A percentile compares a stretch with the other conserved stretches of the same genome.
Conservation (phyloP, 1,140 invertebrate species). For the Anoplolepis gracilipes region DNA sequence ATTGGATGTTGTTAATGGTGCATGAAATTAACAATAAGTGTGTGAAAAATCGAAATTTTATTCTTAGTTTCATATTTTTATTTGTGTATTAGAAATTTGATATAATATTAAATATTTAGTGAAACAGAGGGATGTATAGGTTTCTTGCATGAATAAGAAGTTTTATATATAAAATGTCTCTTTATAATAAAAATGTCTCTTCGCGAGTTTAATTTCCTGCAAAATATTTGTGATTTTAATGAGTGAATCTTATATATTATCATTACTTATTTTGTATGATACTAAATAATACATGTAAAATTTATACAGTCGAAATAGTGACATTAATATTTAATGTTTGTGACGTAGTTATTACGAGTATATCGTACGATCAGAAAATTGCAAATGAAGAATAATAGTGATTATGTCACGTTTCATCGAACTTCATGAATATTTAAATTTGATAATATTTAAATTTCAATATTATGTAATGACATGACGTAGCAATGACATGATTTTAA, state of each 20-base stretch:
- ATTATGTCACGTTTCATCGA: not conserved
- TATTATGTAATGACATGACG: not conserved
- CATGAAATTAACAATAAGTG: not conserved
- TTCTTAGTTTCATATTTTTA: not conserved
- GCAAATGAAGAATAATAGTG: not conserved
- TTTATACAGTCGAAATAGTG: not conserved
- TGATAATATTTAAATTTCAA: not conserved
- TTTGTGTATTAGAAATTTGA: not conserved
- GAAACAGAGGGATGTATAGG: not conserved
- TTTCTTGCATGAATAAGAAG: not conserved
- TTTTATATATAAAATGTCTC: not conserved
- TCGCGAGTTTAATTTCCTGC: not conserved
- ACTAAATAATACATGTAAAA: not conserved
- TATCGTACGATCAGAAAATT: not conserved
- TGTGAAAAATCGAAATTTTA: not conserved
- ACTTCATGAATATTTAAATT: constrained; percentile 9
- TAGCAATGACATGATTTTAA: not conserved
- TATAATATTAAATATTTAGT: not conserved
- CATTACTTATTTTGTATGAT: not conserved
- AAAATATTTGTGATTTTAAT: not conserved
- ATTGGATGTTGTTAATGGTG: not conserved
- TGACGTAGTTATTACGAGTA: not conserved
- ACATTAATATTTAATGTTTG: not conserved
- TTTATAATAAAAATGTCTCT: not conserved
- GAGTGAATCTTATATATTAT: not conserved